These are phyloP conservation scores for Drosophila paulistorum DNA, from an alignment of 1,140 invertebrate genomes.

Conservation along the genomic window DNA sequence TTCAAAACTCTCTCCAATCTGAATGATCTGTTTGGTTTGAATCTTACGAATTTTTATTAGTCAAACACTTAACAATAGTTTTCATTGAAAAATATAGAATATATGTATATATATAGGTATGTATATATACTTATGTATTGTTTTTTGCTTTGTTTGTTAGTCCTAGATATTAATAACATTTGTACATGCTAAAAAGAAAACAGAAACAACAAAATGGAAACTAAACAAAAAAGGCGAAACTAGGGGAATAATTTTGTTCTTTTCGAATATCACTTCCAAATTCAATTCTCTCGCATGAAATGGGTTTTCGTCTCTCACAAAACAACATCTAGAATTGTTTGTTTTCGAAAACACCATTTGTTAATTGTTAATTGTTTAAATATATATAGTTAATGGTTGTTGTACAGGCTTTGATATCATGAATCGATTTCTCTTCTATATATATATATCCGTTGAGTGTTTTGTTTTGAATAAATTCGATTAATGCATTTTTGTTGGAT, in stretches of 20 bases:
- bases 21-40: background rate
- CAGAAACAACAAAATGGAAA: conserved; percentile 28
- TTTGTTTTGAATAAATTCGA: conserved; percentile 27
- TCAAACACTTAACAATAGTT: conserved; percentile 5
- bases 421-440: background rate
- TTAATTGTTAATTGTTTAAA: conserved; percentile 35
- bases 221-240: conserved; percentile 1
- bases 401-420: conserved; percentile 7
- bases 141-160: background rate
- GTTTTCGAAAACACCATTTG: conserved; percentile 47
- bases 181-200: conserved; percentile 20
- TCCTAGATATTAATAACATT: conserved; percentile 5
- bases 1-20: conserved; percentile 1
- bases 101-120: background rate
- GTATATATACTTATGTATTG: background rate
- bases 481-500: conserved; percentile 44
- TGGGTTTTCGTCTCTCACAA: conserved; percentile 52
- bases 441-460: conserved; percentile 12
- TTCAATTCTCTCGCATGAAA: conserved; percentile 79
- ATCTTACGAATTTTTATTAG: background rate
- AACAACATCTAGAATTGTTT: conserved; percentile 50
- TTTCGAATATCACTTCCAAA: conserved; percentile 63
- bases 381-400: conserved; percentile 2
- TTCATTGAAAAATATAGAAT: conserved; percentile 12
- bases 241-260: background rate